These are phyloP conservation scores for Hirtodrosophila duncani DNA, from an alignment of 2,888 invertebrate species.

Conservation along the genomic window DNA sequence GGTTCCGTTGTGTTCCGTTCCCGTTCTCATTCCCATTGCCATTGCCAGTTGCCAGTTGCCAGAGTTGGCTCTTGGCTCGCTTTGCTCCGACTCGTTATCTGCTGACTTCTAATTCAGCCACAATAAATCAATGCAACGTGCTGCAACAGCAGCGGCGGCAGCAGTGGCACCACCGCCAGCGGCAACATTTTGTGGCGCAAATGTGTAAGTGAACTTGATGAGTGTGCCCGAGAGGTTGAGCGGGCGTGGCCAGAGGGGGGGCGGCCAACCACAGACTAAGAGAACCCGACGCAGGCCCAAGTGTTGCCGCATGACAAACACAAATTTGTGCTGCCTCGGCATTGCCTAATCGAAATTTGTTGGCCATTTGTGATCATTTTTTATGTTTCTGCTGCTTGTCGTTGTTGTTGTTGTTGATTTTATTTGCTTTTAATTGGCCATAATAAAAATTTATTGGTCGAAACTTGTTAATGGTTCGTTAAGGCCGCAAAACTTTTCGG, in stretches of 20 bases:
- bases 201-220: conserved; percentile 70
- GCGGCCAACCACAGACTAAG: too few relatives aligned
- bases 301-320: conserved; percentile 50
- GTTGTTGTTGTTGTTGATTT: conserved; percentile 36
- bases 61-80: conserved; percentile 23
- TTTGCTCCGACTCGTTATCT: conserved; percentile 72
- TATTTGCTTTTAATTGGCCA: conserved; percentile 70
- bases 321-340: conserved; percentile 47
- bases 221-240: conserved; percentile 26
- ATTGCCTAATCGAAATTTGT: conserved; percentile 70
- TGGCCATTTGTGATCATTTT: conserved; percentile 63
- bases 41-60: conserved; percentile 4
- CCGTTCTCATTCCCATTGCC: not conserved
- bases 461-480: conserved; percentile 71
- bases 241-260: not conserved
- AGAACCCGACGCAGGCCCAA: too few relatives aligned
- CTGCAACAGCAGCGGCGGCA: conserved; percentile 47
- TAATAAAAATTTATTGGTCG: conserved; percentile 64
- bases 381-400: conserved; percentile 30
- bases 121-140: conserved; percentile 72
- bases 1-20: conserved; percentile 4
- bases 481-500: conserved; percentile 58
- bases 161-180: conserved; percentile 16
- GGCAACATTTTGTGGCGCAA: conserved; percentile 67
- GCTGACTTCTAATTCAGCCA: conserved; percentile 71